Evolutionary conservation across 2,888 invertebrate genomes (phyloP), one percentile per base, ranked within the genome.

Genomic region (Hirtodrosophila histrioides): DNA sequence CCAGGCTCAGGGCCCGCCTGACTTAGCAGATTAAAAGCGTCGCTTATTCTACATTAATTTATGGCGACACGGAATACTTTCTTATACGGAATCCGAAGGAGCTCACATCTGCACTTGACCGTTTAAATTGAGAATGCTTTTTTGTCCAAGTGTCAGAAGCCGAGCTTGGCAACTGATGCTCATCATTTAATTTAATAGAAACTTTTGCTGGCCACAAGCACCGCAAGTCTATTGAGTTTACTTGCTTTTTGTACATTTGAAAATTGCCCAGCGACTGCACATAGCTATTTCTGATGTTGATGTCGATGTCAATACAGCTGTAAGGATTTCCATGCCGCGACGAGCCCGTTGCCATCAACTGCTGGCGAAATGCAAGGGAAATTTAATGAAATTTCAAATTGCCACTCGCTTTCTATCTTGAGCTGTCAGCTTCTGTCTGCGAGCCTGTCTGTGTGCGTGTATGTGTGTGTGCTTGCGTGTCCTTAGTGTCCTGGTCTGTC

Each of bases 371-470:
- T 62, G 56, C 62, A 61, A 69, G 81, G 68, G 64, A 84, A 88
- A 84, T 84, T 88, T 86, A 84, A 84, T 84, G 88, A 84, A 84
- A 86, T 88, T 84, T 88, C 85, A 88, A 86, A 80, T 86, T 86
- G 78, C 78, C 70, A 79, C 54, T 82, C 68, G 69, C 76, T 70
- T 69, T 69, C 80, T 82, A 66, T 74, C 68, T 78, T 60, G 68
- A 64, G 57, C 58, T 76, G 76, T 76, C 63, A 49, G 58, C 55
- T 55, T 60, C 55, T 58, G 55, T 65, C 75, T 75, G 40, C 49
- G 39, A 24, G 44, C 31, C 43, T 35, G 43, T 53, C 43, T 50
- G 10, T 12, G n/a, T 46, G 53, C 36, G 51, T 35, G 6, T 27
- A 35, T 39, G 33, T 39, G 60, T 31, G 45, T 55, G 33, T 41